phyloP scores from a whole-genome alignment of 2,888 invertebrate genomes.

The Dromius quadrimaculatus region DNA sequence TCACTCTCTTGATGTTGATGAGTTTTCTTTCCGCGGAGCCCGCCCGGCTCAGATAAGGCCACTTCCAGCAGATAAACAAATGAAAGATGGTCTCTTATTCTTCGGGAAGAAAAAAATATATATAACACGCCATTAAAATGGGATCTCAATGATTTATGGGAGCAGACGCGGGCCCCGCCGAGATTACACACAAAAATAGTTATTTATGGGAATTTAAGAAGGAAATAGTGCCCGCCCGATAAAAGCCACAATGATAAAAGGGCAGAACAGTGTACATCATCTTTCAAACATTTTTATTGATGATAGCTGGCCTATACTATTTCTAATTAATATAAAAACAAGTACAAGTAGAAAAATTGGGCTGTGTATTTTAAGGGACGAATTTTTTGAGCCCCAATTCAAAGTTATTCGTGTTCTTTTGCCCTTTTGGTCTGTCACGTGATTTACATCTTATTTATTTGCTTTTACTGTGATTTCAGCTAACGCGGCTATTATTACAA shows the following conservation, averaged over 20 bases:
- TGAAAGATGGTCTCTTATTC: conserved; percentile 60
- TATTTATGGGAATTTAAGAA: conserved; percentile 52
- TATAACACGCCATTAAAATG: conserved; percentile 53
- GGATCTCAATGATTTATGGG: conserved; percentile 49
- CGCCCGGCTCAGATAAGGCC: conserved; percentile 49
- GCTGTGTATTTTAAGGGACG: too few species aligned
- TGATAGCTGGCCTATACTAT: too few species aligned
- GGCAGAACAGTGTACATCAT: conserved; percentile 32
- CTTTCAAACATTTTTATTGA: background rate
- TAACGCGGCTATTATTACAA: too few species aligned
- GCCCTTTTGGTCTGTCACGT: too few species aligned
- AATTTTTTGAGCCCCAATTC: too few species aligned
- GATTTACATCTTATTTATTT: too few species aligned
- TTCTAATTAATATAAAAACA: conserved; percentile 6
- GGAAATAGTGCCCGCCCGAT: conserved; percentile 47
- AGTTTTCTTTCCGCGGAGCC: conserved; percentile 39
- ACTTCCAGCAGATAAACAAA: conserved; percentile 62
- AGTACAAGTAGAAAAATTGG: too few species aligned
- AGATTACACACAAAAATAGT: conserved; percentile 50
- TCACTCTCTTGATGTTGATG: conserved; percentile 52
- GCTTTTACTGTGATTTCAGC: too few species aligned
- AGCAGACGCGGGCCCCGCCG: conserved; percentile 33
- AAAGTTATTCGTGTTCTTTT: too few species aligned
- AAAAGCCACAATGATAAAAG: conserved; percentile 44
- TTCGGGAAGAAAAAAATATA: conserved; percentile 50